Percentiles rank a stretch among this genome's conserved stretches.
These are phyloP conservation scores for Quiscalus mexicanus DNA, from an alignment of 2,113 vertebrate genomes.

Conservation along the genomic window DNA sequence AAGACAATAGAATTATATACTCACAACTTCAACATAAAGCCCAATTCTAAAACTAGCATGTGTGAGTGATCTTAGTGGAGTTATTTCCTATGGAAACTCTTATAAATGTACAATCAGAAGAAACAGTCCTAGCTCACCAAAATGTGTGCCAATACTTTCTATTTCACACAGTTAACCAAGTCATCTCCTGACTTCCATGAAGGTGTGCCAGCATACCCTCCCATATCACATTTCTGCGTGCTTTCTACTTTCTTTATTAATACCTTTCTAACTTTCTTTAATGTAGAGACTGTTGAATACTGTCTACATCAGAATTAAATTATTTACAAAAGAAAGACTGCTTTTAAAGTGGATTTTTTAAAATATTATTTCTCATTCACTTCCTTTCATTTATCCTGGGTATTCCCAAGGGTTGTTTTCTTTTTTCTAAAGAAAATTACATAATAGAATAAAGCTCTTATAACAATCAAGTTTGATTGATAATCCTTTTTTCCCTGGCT, in stretches of 20 bases:
- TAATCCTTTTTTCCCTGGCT: neutral
- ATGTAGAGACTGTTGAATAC: neutral
- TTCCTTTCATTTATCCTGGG: neutral
- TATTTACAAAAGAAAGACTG: neutral
- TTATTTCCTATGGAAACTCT: neutral
- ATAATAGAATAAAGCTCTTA: neutral
- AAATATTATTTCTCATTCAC: neutral
- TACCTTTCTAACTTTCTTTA: neutral
- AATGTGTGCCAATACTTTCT: neutral
- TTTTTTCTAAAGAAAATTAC: neutral
- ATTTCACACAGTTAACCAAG: neutral
- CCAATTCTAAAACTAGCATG: neutral
- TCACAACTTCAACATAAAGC: neutral
- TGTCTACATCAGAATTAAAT: neutral
- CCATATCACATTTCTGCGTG: neutral
- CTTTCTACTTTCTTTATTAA: neutral
- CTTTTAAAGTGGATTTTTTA: neutral
- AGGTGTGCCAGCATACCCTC: fast-evolving
- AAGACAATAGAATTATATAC: neutral
- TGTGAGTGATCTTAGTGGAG: neutral
- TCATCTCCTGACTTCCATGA: neutral
- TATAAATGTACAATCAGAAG: neutral
- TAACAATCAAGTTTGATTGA: neutral
- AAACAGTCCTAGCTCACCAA: neutral
- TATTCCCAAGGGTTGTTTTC: neutral